Conservation (phyloP, 2,888 invertebrate genomes). For the Agrochola litura region DNA sequence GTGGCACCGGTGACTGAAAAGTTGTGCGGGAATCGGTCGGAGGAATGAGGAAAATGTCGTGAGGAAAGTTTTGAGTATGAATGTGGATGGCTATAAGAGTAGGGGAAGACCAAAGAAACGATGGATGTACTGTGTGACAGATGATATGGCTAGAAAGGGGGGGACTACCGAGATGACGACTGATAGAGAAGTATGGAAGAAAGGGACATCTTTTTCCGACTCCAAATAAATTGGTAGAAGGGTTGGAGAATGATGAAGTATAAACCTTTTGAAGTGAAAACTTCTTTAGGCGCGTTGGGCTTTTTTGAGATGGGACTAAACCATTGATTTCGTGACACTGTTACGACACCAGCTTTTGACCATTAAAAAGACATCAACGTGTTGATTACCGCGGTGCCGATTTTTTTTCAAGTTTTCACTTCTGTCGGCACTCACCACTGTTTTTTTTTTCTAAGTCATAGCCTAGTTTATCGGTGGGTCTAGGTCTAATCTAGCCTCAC, state of each 20-base stretch:
- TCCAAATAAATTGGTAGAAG: background rate
- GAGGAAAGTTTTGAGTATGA: background rate
- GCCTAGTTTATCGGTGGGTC: no score
- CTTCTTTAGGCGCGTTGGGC: no score
- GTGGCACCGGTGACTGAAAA: background rate
- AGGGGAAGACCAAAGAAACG: background rate
- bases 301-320: no score
- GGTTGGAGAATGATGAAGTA: no score
- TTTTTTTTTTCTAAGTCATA: no score
- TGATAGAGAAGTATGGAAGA: no score
- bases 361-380: no score
- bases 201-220: background rate
- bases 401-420: no score
- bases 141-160: background rate
- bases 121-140: background rate
- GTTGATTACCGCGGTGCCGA: no score
- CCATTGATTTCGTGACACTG: no score
- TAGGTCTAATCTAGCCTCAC: background rate
- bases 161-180: background rate
- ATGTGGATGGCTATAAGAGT: background rate
- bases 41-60: background rate
- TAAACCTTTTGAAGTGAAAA: background rate
- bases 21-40: background rate
- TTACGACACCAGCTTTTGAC: no score
- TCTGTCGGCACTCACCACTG: no score